These are phyloP conservation scores for Schrankia costaestrigalis DNA, from an alignment of 2,888 invertebrate genomes.

Conservation along the genomic window DNA sequence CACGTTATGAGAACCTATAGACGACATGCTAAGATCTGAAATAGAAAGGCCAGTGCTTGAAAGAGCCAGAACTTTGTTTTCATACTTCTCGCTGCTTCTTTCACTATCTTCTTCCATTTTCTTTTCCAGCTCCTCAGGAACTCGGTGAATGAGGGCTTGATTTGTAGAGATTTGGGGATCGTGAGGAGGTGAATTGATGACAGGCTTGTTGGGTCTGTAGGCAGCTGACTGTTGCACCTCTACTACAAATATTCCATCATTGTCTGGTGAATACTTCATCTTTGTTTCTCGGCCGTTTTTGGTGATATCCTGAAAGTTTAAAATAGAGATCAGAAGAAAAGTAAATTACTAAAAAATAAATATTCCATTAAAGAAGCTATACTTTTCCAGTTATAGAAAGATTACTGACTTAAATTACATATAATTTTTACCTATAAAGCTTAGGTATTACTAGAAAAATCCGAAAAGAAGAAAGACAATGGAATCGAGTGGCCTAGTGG, in stretches of 20 bases:
- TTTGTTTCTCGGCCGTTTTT: conserved; percentile 86
- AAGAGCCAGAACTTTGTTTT: conserved; percentile 74
- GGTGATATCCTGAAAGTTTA: conserved; percentile 82
- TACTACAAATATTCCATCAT: conserved; percentile 87
- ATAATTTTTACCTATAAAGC: too few species aligned
- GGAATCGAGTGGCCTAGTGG: too few species aligned
- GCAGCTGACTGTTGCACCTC: conserved; percentile 80
- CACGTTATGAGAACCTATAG: conserved; percentile 85
- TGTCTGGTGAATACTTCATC: conserved; percentile 87
- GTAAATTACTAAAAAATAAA: too few species aligned
- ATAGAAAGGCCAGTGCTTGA: conserved; percentile 90
- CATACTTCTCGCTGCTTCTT: conserved; percentile 49
- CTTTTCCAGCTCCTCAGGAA: conserved; percentile 63
- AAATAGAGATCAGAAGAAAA: too few species aligned
- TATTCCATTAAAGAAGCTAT: too few species aligned
- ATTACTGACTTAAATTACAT: too few species aligned
- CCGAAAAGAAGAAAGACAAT: too few species aligned
- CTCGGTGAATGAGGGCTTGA: conserved; percentile 69
- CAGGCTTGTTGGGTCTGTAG: conserved; percentile 55
- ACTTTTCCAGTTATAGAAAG: too few species aligned
- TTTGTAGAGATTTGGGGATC: conserved; percentile 74
- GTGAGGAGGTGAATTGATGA: conserved; percentile 55
- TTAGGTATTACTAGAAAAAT: too few species aligned
- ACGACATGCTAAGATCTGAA: conserved; percentile 88
- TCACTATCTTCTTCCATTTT: conserved; percentile 62